phyloP scores from a whole-genome alignment of 2,113 vertebrate genomes.

The Pampusana beccarii region DNA sequence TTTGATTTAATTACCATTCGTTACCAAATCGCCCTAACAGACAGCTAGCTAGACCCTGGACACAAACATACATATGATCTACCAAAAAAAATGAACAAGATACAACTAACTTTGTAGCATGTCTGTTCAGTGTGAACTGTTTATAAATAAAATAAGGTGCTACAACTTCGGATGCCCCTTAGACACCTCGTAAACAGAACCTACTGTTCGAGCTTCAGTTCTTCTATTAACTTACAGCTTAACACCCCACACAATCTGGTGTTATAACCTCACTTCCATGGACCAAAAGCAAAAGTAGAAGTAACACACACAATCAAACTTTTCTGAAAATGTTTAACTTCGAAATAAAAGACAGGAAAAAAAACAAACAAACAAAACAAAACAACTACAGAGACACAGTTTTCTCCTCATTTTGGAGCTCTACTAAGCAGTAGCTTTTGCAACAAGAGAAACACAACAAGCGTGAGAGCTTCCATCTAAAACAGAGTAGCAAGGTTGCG shows the following conservation, averaged over 20 bases:
- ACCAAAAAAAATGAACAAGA: background rate
- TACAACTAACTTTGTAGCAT: background rate
- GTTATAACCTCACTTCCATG: background rate
- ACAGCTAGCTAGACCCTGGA: background rate
- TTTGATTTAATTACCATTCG: background rate
- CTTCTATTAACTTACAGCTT: background rate
- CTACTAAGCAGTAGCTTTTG: background rate
- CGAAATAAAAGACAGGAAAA: background rate
- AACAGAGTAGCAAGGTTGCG: background rate
- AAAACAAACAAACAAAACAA: too few relatives aligned
- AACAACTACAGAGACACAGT: background rate
- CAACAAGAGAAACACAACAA: background rate
- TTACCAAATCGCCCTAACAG: background rate
- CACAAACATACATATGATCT: rapidly evolving
- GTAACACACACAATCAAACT: background rate
- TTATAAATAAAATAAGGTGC: background rate
- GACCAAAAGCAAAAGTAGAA: background rate
- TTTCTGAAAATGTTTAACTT: background rate
- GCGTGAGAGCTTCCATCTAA: background rate
- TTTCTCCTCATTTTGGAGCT: background rate
- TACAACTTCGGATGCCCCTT: background rate
- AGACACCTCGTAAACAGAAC: background rate
- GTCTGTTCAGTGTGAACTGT: background rate
- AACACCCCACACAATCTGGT: background rate
- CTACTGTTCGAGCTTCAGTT: background rate